These are phyloP conservation scores for Notothenia rossii DNA, from an alignment of 2,113 vertebrate species.

Conservation along the genomic window DNA sequence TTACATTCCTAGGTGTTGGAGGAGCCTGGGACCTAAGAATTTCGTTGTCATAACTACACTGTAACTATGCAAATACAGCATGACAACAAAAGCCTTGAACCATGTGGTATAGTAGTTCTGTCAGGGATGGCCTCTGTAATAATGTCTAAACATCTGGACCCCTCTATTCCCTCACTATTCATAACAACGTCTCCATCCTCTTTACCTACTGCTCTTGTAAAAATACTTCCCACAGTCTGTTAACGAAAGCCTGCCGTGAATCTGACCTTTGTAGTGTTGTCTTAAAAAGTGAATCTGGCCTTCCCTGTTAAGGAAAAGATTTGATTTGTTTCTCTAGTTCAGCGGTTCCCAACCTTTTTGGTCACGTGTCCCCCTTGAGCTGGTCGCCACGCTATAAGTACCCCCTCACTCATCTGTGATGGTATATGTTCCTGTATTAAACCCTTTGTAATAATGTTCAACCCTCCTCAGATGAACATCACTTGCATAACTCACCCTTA, in stretches of 20 bases:
- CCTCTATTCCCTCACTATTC: slow-evolving; percentile 5
- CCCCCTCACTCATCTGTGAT: too few relatives aligned
- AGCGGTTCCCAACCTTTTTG: too few relatives aligned
- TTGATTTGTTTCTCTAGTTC: slow-evolving; percentile 12
- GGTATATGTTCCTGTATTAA: too few relatives aligned
- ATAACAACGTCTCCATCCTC: neutral
- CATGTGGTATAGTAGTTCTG: slow-evolving; percentile 4
- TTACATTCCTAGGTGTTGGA: neutral
- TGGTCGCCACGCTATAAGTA: too few relatives aligned
- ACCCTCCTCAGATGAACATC: too few relatives aligned
- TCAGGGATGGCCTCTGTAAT: slow-evolving; percentile 29
- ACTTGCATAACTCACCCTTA: too few relatives aligned
- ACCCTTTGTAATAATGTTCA: too few relatives aligned
- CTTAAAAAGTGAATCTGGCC: slow-evolving; percentile 20
- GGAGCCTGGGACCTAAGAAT: too few relatives aligned
- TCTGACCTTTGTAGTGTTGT: slow-evolving; percentile 22
- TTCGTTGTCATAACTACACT: too few relatives aligned
- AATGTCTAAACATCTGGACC: slow-evolving; percentile 9
- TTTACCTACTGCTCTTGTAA: slow-evolving; percentile 2
- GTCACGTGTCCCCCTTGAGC: too few relatives aligned
- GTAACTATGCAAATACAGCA: too few relatives aligned
- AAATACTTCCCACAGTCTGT: slow-evolving; percentile 2
- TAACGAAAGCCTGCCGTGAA: slow-evolving; percentile 4
- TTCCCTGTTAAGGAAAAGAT: slow-evolving; percentile 36
- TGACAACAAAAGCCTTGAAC: too few relatives aligned